Evolutionary conservation across 2,113 vertebrate genomes (phyloP), one percentile per base, ranked within the genome.

Genomic region (Bos javanicus): DNA sequence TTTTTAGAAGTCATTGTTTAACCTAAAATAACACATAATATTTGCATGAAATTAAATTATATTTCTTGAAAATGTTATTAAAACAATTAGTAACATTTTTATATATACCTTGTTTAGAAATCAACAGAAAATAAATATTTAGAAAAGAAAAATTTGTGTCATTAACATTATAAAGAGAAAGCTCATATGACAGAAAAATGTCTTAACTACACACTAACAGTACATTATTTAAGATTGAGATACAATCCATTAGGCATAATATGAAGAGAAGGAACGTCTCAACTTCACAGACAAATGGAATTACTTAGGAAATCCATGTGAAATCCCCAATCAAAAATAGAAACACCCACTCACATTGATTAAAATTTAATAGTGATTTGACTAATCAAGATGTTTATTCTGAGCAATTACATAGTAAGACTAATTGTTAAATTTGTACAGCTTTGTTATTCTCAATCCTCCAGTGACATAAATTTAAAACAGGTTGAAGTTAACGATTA

Each of bases 291-390:
- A 64, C 74, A 85, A 84, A 97, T 94, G 54, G 67, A 94, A 15
- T 88, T 84, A 52, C 26, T 94, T 81, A 54, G 91, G 96, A 97
- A 96, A 95, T 94, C 78, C 59, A 43, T 85, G 33, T 92, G 91
- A 83, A 95, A 96, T 94, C 80, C 33, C 64, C 78, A 95, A 60
- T 97, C 96, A 95, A 97, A 98, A 96, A 90, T 92, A 97, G 91
- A 97, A 97, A 93, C 90, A 95, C 80, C 92, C 92, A 97, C 60
- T 95, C 76, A 96, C 56, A 97, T 78, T 90, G 89, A 95, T 98
- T 98, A 98, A 97, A 97, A 97, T 97, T 98, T 98, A 98, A 97
- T 95, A 90, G 91, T 95, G 80, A 98, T 94, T 97, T 94, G 59
- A 97, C 87, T 97, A 96, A 97, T 98, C 91, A 91, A 62, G 92